phyloP scores from a whole-genome alignment of 2,888 invertebrate species.

The Lasioglossum malachurum region DNA sequence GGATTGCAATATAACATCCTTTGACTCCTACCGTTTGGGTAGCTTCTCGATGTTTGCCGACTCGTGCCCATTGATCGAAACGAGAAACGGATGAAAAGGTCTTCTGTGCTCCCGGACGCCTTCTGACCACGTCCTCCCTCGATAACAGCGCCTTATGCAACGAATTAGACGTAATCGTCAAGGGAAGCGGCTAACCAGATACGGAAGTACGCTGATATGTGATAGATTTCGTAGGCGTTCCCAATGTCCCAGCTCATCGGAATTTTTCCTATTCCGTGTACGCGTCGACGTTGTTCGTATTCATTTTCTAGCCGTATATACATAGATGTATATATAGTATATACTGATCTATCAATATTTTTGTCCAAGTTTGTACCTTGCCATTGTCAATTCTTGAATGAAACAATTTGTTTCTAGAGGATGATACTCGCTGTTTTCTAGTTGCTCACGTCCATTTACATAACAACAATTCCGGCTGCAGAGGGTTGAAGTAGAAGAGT shows the following conservation, averaged over 20 bases:
- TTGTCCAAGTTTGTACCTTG: neutral
- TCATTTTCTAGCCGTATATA: neutral
- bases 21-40: neutral
- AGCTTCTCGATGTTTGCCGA: neutral
- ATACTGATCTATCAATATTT: neutral
- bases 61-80: slow-evolving; percentile 32
- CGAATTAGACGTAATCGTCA: slow-evolving; percentile 63
- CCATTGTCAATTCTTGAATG: neutral
- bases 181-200: slow-evolving; percentile 78
- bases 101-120: slow-evolving; percentile 58
- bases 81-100: slow-evolving; percentile 45
- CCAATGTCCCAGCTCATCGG: neutral
- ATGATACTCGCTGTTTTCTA: neutral
- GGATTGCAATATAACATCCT: neutral
- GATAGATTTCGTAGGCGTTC: slow-evolving; percentile 21
- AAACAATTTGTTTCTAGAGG: neutral
- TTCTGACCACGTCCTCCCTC: slow-evolving; percentile 70
- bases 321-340: no score
- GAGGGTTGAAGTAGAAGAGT: neutral
- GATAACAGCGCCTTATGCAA: slow-evolving; percentile 58
- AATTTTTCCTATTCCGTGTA: neutral
- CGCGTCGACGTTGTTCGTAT: neutral
- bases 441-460: neutral
- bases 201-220: slow-evolving; percentile 68
- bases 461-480: neutral